Percentiles rank a stretch among this genome's conserved stretches.
Conservation (phyloP, 2,797 vertebrate genomes). For the Rhinoraja longicauda region DNA sequence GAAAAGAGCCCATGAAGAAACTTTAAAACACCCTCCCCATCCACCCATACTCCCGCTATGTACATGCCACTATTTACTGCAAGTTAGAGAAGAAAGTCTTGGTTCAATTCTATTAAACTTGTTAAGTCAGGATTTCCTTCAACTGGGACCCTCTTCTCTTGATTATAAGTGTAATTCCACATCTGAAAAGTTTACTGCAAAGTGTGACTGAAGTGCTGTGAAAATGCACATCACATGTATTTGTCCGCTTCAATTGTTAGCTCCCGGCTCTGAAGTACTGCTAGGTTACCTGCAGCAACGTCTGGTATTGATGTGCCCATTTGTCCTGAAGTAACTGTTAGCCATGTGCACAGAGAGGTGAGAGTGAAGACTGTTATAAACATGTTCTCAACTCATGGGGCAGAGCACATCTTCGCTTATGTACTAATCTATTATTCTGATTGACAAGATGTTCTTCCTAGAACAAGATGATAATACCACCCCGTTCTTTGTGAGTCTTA, state of each 20-base stretch:
- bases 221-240: not conserved
- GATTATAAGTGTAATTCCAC: not conserved
- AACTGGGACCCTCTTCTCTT: not conserved
- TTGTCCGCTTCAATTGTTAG: not conserved
- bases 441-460: not conserved
- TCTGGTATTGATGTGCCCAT: not conserved
- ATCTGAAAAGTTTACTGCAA: not conserved
- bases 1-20: not conserved
- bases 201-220: not conserved
- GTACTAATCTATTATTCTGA: slow-evolving; percentile 6
- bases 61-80: slow-evolving; percentile 1
- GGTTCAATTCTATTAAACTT: slow-evolving; percentile 9
- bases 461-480: not conserved
- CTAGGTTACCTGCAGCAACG: not conserved
- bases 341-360: not conserved
- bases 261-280: not conserved
- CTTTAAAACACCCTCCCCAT: too few species aligned
- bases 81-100: not conserved
- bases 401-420: not conserved
- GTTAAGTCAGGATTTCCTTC: not conserved
- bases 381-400: not conserved
- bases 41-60: not conserved
- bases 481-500: not conserved
- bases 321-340: not conserved
- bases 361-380: not conserved